Evolutionary conservation across 2,113 vertebrate species (phyloP), one percentile per base, ranked within the genome.

Genomic region (Lipophrys pholis): DNA sequence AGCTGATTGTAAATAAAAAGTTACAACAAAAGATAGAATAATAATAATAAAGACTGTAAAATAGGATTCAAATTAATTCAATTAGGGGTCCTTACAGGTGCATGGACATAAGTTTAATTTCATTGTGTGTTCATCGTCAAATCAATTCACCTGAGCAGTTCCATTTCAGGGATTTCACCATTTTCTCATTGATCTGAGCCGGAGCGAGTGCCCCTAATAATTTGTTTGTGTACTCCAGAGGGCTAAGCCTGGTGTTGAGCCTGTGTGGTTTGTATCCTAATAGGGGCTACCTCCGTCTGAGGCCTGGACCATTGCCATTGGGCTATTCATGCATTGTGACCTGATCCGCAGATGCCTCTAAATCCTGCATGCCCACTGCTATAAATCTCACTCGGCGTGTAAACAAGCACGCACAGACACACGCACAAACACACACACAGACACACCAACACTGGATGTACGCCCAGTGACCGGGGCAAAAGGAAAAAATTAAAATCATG

Each of bases 241-340:
- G 46, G 53, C 58, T 80, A 67, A 73, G 70, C 43, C 14, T 10
- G 71, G 71, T 76, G 72, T 71, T 81, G 78, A 81, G 67, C 70
- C 69, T 43, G 53, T 81, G 85, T 81, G 82, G 81, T 88, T 82
- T 82, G 77, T 84, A 58, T 75, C 86, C 87, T 87, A 87, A 90
- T 86, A 84, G 82, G 82, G 86, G 68, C 78, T 69, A 86, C 84
- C 80, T 84, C 74, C 70, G 77, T 73, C 74, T n/a, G 35, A 65
- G 65, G 53, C 61, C 84, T 90, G 86, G 86, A 87, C 65, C 17
- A 8, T 76, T 82, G 89, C 89, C 88, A 89, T 68, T 9, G 50
- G 68, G 62, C 84, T 87, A 86, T 87, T 89, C 83, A 81, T 87
- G 81, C 75, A 85, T 80, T 78, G 84, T 76, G 81, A 89, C 87